Percentiles rank a stretch among this genome's conserved stretches.
Evolutionary conservation across 2,888 invertebrate species (phyloP).

Genomic region (Nymphalis polychloros): DNA sequence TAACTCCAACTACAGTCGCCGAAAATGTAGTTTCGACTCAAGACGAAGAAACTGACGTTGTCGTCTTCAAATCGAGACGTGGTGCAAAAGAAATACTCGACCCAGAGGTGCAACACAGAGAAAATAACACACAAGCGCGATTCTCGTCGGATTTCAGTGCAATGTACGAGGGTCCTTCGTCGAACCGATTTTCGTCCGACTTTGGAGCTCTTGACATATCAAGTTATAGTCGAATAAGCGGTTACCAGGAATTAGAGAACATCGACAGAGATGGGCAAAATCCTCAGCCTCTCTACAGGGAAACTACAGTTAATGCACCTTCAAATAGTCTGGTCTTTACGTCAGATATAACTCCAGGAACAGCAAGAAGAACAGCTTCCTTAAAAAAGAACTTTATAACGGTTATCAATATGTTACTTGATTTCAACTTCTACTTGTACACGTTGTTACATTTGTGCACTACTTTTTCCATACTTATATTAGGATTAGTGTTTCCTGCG

Average conservation of each 20-base stretch:
- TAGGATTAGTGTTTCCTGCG: slow-evolving; percentile 79
- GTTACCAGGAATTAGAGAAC: slow-evolving; percentile 69
- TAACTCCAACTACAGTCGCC: slow-evolving; percentile 37
- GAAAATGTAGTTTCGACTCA: slow-evolving; percentile 46
- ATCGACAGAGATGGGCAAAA: slow-evolving; percentile 65
- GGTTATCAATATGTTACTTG: slow-evolving; percentile 66
- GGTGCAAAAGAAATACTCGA: slow-evolving; percentile 70
- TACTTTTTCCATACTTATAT: slow-evolving; percentile 77
- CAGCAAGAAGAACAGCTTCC: slow-evolving; percentile 68
- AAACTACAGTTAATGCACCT: slow-evolving; percentile 76
- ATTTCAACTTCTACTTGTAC: slow-evolving; percentile 80
- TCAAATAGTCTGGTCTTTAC: slow-evolving; percentile 62
- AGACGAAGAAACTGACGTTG: slow-evolving; percentile 69
- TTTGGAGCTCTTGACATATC: slow-evolving; percentile 62
- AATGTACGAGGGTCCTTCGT: slow-evolving; percentile 46
- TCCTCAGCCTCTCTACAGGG: slow-evolving; percentile 80
- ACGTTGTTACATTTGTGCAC: slow-evolving; percentile 77
- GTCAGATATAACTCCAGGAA: slow-evolving; percentile 64
- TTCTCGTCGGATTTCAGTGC: slow-evolving; percentile 65
- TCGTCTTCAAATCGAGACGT: slow-evolving; percentile 67
- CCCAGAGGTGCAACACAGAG: slow-evolving; percentile 60
- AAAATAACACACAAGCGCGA: slow-evolving; percentile 51
- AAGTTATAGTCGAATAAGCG: slow-evolving; percentile 55
- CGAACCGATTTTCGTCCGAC: slow-evolving; percentile 63
- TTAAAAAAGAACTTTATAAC: slow-evolving; percentile 74